Evolutionary conservation across 2,888 invertebrate genomes (phyloP), one percentile per base, ranked within the genome.

Genomic region (Xestia xanthographa): DNA sequence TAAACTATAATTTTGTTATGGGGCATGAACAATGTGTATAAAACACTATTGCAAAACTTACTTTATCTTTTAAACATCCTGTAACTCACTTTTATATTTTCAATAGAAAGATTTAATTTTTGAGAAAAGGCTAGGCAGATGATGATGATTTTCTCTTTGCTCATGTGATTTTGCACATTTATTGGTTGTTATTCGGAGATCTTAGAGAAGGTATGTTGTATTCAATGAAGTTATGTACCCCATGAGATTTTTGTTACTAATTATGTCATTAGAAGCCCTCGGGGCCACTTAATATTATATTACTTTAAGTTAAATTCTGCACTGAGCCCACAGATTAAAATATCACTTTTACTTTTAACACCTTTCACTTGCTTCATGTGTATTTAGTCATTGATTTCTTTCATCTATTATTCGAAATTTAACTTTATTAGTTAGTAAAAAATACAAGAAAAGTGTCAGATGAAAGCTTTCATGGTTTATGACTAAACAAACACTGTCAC

Each of bases 321-420:
- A 41, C 5, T 26, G 8, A 1, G 9, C 3, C 14, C 14, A 29
- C 22, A 45, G 20, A 58, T 12, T 38, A 66, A 26, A 60, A 75
- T 12, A 72, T 77, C 34, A 82, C 79, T 84, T 82, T 86, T 87
- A 83, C 84, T 78, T 87, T 78, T 79, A 53, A 48, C 81, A 87
- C 76, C 87, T 84, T 87, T 86, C 87, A 84, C 87, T 84, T 79
- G 12, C 11, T 34, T 56, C 8, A n/a, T 8, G 8, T 34, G 9
- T 38, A 50, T 58, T 50, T 14, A 41, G 26, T 26, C n/a, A 66
- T 41, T 26, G 6, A 66, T 72, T 56, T 38, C 9, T 38, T 72
- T 12, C 22, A 41, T 50, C 38, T 26, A n/a, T 56, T 14, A 41
- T 14, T 68, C 5, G 5, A 20, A 70, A 20, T 8, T 12, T 9